Percentiles rank a stretch among this genome's conserved stretches.
phyloP scores from a whole-genome alignment of 2,888 invertebrate species.

The Neoaliturus tenellus region DNA sequence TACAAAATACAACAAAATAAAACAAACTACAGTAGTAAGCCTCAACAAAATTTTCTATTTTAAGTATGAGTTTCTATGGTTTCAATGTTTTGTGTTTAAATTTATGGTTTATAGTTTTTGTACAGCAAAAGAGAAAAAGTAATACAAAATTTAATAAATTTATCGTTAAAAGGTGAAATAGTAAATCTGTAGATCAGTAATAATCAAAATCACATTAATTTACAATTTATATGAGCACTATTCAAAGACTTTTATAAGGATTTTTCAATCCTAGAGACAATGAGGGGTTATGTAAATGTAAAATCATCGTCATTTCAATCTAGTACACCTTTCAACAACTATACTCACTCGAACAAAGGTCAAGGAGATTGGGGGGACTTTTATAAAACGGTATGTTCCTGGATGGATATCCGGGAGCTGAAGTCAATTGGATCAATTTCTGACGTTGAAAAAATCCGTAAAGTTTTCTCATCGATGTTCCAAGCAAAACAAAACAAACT shows the following conservation, averaged over 20 bases:
- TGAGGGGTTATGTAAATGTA: not conserved
- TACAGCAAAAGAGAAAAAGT: not conserved
- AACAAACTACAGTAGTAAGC: too few relatives aligned
- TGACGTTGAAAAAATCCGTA: not conserved
- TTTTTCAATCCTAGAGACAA: not conserved
- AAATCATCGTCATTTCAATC: not conserved
- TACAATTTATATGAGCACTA: not conserved
- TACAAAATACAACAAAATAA: too few relatives aligned
- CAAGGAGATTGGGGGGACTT: not conserved
- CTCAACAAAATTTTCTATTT: too few relatives aligned
- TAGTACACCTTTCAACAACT: not conserved
- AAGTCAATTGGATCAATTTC: not conserved
- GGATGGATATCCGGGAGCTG: not conserved
- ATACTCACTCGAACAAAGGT: not conserved
- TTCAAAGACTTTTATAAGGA: not conserved
- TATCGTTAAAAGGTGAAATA: not conserved
- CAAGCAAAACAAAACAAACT: not conserved
- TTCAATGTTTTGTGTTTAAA: not conserved
- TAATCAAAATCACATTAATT: not conserved
- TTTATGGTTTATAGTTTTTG: not conserved
- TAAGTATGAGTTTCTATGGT: not conserved
- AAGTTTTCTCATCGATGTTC: conserved; percentile 1
- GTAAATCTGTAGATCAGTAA: not conserved
- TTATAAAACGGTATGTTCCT: not conserved
- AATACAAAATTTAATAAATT: not conserved